These are phyloP conservation scores for Enteromius viviparus DNA, from an alignment of 2,797 vertebrate genomes.

Conservation along the genomic window DNA sequence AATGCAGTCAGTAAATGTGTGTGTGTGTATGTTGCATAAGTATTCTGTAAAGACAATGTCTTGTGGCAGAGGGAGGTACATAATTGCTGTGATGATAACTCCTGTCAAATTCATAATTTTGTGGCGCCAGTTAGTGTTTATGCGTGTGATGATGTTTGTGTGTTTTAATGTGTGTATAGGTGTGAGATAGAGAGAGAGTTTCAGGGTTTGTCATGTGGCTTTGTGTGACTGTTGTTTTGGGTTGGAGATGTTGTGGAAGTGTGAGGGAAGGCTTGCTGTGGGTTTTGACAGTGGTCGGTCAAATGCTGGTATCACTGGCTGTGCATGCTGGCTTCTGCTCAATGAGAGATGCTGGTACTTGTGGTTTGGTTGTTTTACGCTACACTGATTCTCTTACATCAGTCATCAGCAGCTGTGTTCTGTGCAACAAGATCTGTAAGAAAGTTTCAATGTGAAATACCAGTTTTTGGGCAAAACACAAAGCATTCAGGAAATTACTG, in stretches of 20 bases:
- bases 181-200: conserved; percentile 2
- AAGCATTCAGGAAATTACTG: background rate
- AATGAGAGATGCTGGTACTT: conserved; percentile 54
- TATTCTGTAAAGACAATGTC: background rate
- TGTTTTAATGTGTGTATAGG: conserved; percentile 29
- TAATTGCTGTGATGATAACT: conserved; percentile 73
- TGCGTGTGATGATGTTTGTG: conserved; percentile 1
- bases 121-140: conserved; percentile 33
- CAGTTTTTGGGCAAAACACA: background rate
- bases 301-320: conserved; percentile 52
- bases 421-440: background rate
- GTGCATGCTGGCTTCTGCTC: conserved; percentile 42
- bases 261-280: conserved; percentile 33
- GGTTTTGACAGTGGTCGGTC: conserved; percentile 51
- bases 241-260: conserved; percentile 27
- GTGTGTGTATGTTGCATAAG: background rate
- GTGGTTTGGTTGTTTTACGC: conserved; percentile 50
- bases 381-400: conserved; percentile 21
- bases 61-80: conserved; percentile 48
- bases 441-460: background rate
- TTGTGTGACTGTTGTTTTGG: conserved; percentile 27
- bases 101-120: conserved; percentile 61
- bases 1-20: background rate
- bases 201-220: background rate
- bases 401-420: conserved; percentile 13